Evolutionary conservation across 2,888 invertebrate genomes (phyloP), one percentile per base, ranked within the genome.

Genomic region (Tiliacea aurago): DNA sequence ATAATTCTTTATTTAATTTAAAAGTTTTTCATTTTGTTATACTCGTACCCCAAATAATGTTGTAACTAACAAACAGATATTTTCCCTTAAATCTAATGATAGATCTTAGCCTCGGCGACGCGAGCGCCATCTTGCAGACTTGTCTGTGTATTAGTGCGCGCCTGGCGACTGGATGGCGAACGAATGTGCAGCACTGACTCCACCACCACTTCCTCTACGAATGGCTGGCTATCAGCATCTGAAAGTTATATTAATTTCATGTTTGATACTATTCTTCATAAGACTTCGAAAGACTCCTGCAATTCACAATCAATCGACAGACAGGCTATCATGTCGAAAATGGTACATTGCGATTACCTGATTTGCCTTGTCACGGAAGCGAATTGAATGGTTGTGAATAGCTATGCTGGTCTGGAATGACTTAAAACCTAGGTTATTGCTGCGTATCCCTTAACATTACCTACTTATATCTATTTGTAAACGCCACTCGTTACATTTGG

Each of bases 161-260:
- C 93, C 77, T 94, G 95, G 0, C 96, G 88, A 18, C 84, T 82
- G 0, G 92, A 88, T 0, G 95, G 95, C 11, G 90, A 91, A 78
- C 91, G 89, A 70, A 97, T 93, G 41, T 94, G 94, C 37, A 96
- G 90, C 1, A 94, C 90, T 0, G 96, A 94, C 80, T 95, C 96
- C 73, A 96, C 96, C 70, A 95, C 93, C 83, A 97, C 95, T 78
- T 96, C 96, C 59, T 96, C 96, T 10, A 96, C 89, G 83, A 93
- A 95, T 6, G 92, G 95, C 81, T 92, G 92, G 53, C 88, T 88
- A 55, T 94, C 94, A 2, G 85, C 84, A 65, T 92, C 64, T 64
- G 64, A 49, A 64, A 64, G 9, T n/a, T n/a, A 49, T 10, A 10
- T 33, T 64, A 3, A 49, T 15, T 20, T 9, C 1, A 5, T 23